Evolutionary conservation across 2,888 invertebrate genomes (phyloP).

Genomic region (Tiliacea citrago): DNA sequence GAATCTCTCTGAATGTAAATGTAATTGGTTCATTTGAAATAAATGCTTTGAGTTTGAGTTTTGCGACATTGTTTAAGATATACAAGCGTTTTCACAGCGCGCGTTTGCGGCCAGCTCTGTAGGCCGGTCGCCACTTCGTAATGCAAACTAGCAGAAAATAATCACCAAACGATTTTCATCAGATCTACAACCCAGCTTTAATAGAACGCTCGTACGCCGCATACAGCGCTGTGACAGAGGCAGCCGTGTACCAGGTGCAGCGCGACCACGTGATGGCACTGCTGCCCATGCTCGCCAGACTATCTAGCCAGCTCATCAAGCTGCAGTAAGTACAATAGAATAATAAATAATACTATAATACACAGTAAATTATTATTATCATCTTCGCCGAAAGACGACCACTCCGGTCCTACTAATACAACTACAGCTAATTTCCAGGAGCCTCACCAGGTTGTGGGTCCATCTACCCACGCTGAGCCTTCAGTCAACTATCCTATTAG

Average conservation of each 20-base stretch:
- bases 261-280: conserved; percentile 78
- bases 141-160: too few relatives aligned
- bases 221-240: conserved; percentile 81
- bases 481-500: too few relatives aligned
- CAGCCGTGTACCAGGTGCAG: conserved; percentile 78
- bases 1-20: too few relatives aligned
- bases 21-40: too few relatives aligned
- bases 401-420: not conserved
- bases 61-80: too few relatives aligned
- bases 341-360: too few relatives aligned
- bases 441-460: too few relatives aligned
- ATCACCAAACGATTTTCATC: conserved; percentile 6
- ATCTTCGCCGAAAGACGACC: not conserved
- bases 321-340: conserved; percentile 81
- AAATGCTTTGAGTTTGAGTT: too few relatives aligned
- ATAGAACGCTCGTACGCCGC: conserved; percentile 80
- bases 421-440: not conserved
- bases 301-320: conserved; percentile 79
- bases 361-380: not conserved
- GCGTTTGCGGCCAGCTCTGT: too few relatives aligned
- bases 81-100: too few relatives aligned
- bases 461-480: too few relatives aligned
- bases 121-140: too few relatives aligned
- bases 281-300: conserved; percentile 81
- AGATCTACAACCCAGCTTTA: conserved; percentile 78